A percentile compares a stretch with the other conserved stretches of the same genome.
phyloP scores from a whole-genome alignment of 1,140 invertebrate genomes.

The Trinorchestia longiramus region DNA sequence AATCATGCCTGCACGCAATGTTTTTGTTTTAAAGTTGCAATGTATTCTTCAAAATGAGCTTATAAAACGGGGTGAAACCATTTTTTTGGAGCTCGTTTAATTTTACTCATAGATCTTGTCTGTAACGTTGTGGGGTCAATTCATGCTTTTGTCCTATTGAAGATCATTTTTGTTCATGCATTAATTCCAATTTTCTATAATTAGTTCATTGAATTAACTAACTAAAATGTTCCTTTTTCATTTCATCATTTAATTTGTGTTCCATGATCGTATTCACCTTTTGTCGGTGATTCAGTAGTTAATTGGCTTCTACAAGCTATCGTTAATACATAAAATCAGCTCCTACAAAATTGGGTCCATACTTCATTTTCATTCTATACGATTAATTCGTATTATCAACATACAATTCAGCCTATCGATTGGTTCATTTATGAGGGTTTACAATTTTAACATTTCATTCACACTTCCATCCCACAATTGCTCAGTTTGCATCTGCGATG shows the following conservation, averaged over 20 bases:
- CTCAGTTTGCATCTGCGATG: background rate
- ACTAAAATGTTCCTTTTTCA: background rate
- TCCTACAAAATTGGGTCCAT: background rate
- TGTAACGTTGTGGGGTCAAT: background rate
- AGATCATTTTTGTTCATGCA: background rate
- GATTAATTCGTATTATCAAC: background rate
- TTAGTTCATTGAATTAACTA: background rate
- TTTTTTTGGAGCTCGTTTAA: background rate
- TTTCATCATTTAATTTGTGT: background rate
- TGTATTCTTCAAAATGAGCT: background rate
- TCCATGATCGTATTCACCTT: background rate
- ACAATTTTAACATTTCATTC: background rate
- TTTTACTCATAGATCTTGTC: background rate
- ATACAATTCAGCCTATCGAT: background rate
- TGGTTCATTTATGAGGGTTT: background rate
- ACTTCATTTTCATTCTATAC: background rate
- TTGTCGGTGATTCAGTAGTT: background rate
- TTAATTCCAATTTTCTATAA: background rate
- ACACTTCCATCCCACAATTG: background rate
- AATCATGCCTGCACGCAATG: background rate
- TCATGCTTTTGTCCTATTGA: background rate
- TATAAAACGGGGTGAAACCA: background rate
- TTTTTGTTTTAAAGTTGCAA: background rate
- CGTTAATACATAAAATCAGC: background rate
- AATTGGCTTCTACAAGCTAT: background rate